phyloP scores from a whole-genome alignment of 2,113 vertebrate genomes.

The Chaetops frenatus region DNA sequence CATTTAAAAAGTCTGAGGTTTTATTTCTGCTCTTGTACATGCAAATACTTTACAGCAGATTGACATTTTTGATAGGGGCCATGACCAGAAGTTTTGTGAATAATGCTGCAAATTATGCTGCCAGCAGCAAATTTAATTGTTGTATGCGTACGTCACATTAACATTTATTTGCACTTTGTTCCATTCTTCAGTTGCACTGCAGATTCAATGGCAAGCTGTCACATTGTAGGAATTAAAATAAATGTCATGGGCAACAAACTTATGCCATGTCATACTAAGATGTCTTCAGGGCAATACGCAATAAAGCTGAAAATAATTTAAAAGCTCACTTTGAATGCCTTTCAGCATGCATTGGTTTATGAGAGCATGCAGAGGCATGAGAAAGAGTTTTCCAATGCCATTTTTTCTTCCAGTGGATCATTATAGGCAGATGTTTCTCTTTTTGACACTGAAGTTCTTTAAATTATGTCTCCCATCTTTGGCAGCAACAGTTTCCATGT shows the following conservation, averaged over 20 bases:
- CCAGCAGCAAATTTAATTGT: constrained; percentile 14
- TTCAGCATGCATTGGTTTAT: neutral
- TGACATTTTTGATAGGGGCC: neutral
- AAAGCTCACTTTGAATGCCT: neutral
- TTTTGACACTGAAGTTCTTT: neutral
- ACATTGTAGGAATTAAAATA: neutral
- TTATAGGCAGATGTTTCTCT: neutral
- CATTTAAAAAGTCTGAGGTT: neutral
- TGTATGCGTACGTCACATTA: constrained; percentile 2
- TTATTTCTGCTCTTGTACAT: neutral
- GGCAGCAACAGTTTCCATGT: neutral
- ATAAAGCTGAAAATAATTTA: neutral
- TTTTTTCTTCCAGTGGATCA: neutral
- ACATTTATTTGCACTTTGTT: constrained; percentile 15
- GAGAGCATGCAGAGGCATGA: neutral
- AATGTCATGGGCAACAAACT: neutral
- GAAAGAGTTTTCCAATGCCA: neutral
- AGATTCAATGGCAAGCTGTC: neutral
- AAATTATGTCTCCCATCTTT: neutral
- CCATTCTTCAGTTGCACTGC: neutral
- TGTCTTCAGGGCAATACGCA: neutral
- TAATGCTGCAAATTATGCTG: neutral
- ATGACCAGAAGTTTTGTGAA: neutral
- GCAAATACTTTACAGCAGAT: neutral
- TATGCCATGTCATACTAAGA: neutral